phyloP scores from a whole-genome alignment of 2,797 vertebrate species.

The Chloroceryle amazona region DNA sequence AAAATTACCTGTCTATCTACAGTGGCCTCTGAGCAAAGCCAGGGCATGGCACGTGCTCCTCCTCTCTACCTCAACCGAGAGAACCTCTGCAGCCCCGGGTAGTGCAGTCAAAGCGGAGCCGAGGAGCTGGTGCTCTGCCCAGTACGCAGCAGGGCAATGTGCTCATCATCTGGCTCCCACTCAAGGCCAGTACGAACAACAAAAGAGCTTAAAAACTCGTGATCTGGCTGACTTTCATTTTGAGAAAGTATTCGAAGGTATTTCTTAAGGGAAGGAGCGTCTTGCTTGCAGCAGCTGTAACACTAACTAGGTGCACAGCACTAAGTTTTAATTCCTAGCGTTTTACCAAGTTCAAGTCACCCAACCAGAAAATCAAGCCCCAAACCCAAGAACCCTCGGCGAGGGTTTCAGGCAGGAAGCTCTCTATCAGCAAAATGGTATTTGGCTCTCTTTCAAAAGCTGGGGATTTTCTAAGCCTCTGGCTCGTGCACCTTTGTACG shows the following conservation, averaged over 20 bases:
- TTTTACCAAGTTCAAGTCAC: not conserved
- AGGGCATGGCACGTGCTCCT: not conserved
- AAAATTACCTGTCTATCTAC: not conserved
- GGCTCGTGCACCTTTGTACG: not conserved
- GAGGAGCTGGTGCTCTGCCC: not conserved
- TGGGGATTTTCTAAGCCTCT: not conserved
- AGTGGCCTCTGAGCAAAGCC: not conserved
- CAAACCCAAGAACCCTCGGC: not conserved
- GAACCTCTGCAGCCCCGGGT: not conserved
- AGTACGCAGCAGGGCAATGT: not conserved
- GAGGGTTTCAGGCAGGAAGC: slow-evolving; percentile 45
- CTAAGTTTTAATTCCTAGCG: not conserved
- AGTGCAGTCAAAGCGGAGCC: not conserved
- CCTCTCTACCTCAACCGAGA: accelerated
- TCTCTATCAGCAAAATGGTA: slow-evolving; percentile 2
- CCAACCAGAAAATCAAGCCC: slow-evolving; percentile 18
- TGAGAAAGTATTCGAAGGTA: not conserved
- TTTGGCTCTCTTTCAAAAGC: slow-evolving; percentile 40
- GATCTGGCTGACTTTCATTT: not conserved
- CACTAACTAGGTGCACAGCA: not conserved
- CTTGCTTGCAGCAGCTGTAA: not conserved
- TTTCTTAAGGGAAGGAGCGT: not conserved
- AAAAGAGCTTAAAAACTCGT: not conserved
- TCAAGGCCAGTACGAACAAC: not conserved
- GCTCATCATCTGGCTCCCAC: not conserved